phyloP scores from a whole-genome alignment of 1,140 invertebrate species.

The Drosophila orena region DNA sequence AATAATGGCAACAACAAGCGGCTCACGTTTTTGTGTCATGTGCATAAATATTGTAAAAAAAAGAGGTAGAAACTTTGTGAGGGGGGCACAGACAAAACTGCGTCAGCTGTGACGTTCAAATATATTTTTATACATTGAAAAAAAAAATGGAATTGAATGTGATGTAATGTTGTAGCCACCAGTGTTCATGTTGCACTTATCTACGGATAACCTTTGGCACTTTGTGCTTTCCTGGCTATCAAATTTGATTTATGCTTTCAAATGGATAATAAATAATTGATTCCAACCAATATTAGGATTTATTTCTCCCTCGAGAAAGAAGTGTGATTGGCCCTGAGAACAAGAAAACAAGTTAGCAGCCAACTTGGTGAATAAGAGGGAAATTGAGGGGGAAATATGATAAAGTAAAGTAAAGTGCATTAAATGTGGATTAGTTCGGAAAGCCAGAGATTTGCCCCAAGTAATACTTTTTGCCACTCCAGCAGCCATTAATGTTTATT shows the following conservation, averaged over 20 bases:
- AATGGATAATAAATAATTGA: not conserved
- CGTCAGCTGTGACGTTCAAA: slow-evolving; percentile 27
- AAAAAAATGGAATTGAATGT: not conserved
- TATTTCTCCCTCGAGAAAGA: not conserved
- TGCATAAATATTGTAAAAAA: slow-evolving; percentile 61
- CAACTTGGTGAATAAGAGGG: not conserved
- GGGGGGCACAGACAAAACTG: not conserved
- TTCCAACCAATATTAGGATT: not conserved
- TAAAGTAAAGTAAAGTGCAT: slow-evolving; percentile 47
- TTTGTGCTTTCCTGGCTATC: too few species aligned
- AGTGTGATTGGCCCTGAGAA: not conserved
- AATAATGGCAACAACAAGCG: slow-evolving; percentile 32
- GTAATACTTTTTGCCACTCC: not conserved
- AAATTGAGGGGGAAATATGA: slow-evolving; percentile 28
- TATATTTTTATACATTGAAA: slow-evolving; percentile 10
- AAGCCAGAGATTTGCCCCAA: not conserved
- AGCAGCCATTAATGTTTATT: slow-evolving; percentile 15
- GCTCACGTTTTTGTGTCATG: slow-evolving; percentile 76
- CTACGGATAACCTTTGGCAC: too few species aligned
- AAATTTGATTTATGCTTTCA: too few species aligned
- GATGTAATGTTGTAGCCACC: too few species aligned
- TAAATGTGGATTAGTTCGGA: slow-evolving; percentile 59
- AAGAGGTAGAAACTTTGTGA: slow-evolving; percentile 30
- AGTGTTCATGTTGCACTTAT: too few species aligned
- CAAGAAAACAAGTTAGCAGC: slow-evolving; percentile 23